A percentile compares a stretch with the other conserved stretches of the same genome.
Evolutionary conservation across 2,797 vertebrate genomes (phyloP).

Genomic region (Enteromius thamalakanensis): DNA sequence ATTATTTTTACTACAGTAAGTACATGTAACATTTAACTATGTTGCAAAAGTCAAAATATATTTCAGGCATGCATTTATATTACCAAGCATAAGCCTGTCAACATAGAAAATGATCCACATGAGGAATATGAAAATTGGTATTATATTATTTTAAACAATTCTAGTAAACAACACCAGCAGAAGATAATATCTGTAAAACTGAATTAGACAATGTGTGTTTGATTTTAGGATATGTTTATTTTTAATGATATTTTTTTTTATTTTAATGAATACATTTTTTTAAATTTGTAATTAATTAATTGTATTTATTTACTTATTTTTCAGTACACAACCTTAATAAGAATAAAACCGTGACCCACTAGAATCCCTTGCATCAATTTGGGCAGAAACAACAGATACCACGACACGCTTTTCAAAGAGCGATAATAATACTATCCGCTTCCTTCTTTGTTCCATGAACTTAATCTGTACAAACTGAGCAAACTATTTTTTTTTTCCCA

Average conservation of each 20-base stretch:
- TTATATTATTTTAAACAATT: neutral
- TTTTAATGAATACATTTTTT: neutral
- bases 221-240: neutral
- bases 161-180: neutral
- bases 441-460: neutral
- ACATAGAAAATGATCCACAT: neutral
- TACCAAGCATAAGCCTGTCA: neutral
- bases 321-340: neutral
- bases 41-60: neutral
- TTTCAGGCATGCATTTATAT: neutral
- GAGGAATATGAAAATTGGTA: neutral
- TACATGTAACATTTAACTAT: neutral
- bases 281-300: neutral
- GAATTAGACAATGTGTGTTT: neutral
- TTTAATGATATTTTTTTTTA: neutral
- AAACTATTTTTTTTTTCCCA: neutral
- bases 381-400: neutral
- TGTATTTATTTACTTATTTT: neutral
- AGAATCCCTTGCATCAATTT: neutral
- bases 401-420: neutral
- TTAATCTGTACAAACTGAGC: neutral
- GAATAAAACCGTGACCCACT: neutral
- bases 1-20: neutral
- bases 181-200: neutral
- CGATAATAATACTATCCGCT: neutral